Conservation (phyloP, 2,797 vertebrate species). For the Perodicticus potto region DNA sequence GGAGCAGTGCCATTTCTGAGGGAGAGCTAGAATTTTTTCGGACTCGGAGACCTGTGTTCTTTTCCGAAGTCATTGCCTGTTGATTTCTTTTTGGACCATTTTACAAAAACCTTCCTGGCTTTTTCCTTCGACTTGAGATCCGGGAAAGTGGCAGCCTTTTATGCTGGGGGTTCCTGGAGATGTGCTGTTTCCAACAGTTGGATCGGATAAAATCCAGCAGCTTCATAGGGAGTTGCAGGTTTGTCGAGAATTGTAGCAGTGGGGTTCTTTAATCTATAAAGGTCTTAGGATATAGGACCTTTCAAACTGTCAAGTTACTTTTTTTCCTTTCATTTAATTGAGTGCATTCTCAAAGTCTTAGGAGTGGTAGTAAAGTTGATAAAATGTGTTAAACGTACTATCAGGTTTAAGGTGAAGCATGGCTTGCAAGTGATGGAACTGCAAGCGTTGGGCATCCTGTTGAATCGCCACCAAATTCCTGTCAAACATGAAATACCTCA, state of each 20-base stretch:
- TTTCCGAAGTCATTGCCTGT: slow-evolving; percentile 64
- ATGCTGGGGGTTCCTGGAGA: neutral
- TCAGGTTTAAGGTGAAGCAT: slow-evolving; percentile 16
- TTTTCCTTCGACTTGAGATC: slow-evolving; percentile 26
- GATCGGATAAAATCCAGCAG: neutral
- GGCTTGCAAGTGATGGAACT: neutral
- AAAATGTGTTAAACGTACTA: neutral
- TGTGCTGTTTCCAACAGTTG: neutral
- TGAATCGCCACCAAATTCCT: slow-evolving; percentile 34
- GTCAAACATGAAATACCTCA: neutral
- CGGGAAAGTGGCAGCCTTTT: slow-evolving; percentile 48
- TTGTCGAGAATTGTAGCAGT: neutral
- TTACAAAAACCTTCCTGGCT: slow-evolving; percentile 15
- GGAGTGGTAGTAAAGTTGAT: neutral
- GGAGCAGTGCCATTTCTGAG: slow-evolving; percentile 53
- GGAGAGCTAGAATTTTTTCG: slow-evolving; percentile 35
- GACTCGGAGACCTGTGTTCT: neutral
- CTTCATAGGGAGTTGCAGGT: slow-evolving; percentile 9
- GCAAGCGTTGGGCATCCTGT: slow-evolving; percentile 27
- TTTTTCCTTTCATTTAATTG: neutral
- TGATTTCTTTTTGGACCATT: slow-evolving; percentile 63
- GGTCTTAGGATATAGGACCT: neutral
- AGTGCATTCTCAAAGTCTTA: neutral
- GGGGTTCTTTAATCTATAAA: neutral
- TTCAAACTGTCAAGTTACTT: slow-evolving; percentile 3